These are phyloP conservation scores for Pterois miles DNA, from an alignment of 2,797 vertebrate genomes.

Conservation along the genomic window DNA sequence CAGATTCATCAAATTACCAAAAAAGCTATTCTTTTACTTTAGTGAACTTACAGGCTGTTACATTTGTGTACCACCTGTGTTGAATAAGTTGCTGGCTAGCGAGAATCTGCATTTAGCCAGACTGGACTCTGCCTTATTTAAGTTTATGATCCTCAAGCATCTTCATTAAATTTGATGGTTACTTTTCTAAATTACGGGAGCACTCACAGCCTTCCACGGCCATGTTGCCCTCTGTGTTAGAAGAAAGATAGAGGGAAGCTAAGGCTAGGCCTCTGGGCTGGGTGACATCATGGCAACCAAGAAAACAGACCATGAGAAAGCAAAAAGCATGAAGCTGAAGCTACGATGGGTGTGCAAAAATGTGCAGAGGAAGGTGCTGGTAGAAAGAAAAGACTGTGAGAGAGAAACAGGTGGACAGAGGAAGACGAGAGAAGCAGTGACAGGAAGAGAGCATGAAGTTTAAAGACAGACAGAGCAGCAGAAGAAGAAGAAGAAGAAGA, in stretches of 20 bases:
- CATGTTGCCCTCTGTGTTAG: constrained; percentile 56
- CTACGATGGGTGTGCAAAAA: constrained; percentile 65
- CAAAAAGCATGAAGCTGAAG: constrained; percentile 79
- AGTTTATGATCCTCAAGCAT: neutral
- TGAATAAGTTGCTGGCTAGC: neutral
- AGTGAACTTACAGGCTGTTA: constrained; percentile 43
- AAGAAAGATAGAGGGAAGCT: constrained; percentile 57
- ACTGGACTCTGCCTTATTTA: constrained; percentile 11
- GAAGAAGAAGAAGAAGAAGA: constrained; percentile 21
- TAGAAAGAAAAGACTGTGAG: constrained; percentile 8
- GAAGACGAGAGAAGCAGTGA: constrained; percentile 30
- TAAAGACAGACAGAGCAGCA: constrained; percentile 27
- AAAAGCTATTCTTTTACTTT: constrained; percentile 39
- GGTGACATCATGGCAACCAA: constrained; percentile 72
- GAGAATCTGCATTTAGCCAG: constrained; percentile 18
- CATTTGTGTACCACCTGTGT: constrained; percentile 21
- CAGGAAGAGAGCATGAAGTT: constrained; percentile 27
- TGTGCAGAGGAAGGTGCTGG: constrained; percentile 34
- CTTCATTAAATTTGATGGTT: constrained; percentile 46
- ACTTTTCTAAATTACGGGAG: constrained; percentile 31
- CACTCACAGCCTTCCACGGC: constrained; percentile 78
- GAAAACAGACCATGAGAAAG: constrained; percentile 72
- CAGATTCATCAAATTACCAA: constrained; percentile 83
- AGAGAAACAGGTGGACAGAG: constrained; percentile 39
- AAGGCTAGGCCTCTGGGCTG: constrained; percentile 65